phyloP scores from a whole-genome alignment of 1,140 invertebrate genomes.

The Musca vetustissima region DNA sequence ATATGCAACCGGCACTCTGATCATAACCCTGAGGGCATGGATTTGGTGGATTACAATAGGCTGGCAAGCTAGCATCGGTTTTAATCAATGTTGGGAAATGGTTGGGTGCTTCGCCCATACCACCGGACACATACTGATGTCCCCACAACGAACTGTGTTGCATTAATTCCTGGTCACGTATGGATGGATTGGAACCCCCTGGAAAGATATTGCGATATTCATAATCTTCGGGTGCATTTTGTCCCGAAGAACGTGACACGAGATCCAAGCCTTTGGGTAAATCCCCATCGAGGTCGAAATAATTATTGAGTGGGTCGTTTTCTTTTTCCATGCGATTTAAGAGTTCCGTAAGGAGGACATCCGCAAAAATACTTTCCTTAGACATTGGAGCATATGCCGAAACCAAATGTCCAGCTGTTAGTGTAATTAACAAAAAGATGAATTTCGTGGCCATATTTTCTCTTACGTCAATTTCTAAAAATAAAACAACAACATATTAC shows the following conservation, averaged over 20 bases:
- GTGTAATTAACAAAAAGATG: not conserved
- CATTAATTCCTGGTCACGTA: conserved; percentile 87
- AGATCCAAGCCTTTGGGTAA: conserved; percentile 55
- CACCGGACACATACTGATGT: conserved; percentile 77
- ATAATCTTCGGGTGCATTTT: conserved; percentile 60
- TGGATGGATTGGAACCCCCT: conserved; percentile 66
- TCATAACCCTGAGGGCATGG: conserved; percentile 90
- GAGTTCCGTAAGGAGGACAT: conserved; percentile 67
- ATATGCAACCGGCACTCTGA: conserved; percentile 86
- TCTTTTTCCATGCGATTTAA: conserved; percentile 72
- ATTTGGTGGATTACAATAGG: conserved; percentile 99
- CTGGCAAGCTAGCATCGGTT: conserved; percentile 87
- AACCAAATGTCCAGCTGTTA: conserved; percentile 4
- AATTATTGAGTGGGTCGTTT: conserved; percentile 60
- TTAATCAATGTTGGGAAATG: conserved; percentile 78
- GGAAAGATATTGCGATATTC: conserved; percentile 55
- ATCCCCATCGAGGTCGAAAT: conserved; percentile 62
- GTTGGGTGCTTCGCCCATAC: conserved; percentile 69
- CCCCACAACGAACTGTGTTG: conserved; percentile 87
- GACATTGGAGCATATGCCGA: conserved; percentile 26
- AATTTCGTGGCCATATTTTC: not conserved
- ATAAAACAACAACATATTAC: no score
- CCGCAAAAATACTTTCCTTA: conserved; percentile 58
- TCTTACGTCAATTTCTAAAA: not conserved
- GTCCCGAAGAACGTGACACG: conserved; percentile 59